Conservation (phyloP, 2,888 invertebrate species). For the Bugulina stolonifera region DNA sequence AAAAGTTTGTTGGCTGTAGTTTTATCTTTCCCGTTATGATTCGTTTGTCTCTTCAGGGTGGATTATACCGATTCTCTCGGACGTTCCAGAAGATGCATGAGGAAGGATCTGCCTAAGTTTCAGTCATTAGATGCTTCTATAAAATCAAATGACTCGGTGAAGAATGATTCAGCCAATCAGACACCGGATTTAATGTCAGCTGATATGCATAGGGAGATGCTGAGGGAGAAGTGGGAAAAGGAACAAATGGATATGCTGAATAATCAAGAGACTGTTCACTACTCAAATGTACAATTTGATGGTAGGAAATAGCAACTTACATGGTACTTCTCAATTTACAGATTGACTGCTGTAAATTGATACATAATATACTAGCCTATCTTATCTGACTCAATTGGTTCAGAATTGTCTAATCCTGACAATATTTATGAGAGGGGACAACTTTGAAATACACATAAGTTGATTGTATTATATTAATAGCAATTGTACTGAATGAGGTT, state of each 20-base stretch:
- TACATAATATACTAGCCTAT: no score
- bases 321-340: no score
- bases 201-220: conserved; percentile 58
- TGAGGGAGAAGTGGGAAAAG: conserved; percentile 75
- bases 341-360: no score
- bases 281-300: conserved; percentile 83
- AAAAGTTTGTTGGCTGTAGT: background rate
- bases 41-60: conserved; percentile 59
- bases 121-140: conserved; percentile 60
- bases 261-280: conserved; percentile 64
- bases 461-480: no score
- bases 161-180: background rate
- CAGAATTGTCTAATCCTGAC: no score
- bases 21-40: background rate
- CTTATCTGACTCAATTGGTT: no score
- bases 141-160: background rate
- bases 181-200: conserved; percentile 57
- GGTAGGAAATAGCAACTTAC: conserved; percentile 61
- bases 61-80: conserved; percentile 85
- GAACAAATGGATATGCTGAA: conserved; percentile 60
- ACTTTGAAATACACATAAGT: no score
- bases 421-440: no score
- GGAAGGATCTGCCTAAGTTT: conserved; percentile 67
- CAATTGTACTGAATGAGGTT: no score
- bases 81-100: conserved; percentile 74